Conservation (phyloP, 2,888 invertebrate species). For the Drymonia ruficornis region DNA sequence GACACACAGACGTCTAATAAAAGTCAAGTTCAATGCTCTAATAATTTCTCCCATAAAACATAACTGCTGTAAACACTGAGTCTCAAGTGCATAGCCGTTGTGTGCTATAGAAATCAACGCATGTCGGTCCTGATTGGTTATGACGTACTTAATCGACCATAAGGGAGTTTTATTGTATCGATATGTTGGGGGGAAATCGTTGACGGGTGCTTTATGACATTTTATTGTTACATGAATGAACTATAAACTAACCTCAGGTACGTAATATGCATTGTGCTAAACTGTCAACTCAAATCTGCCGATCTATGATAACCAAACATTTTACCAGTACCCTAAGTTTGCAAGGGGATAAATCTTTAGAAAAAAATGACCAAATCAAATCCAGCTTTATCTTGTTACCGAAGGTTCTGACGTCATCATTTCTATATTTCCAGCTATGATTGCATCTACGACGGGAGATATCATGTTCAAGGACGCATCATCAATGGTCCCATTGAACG, state of each 20-base stretch:
- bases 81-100: constrained; percentile 21
- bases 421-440: not conserved
- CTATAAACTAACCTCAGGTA: too few relatives aligned
- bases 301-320: too few relatives aligned
- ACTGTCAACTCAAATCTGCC: too few relatives aligned
- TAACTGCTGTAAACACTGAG: constrained; percentile 28
- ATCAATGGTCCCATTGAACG: not conserved
- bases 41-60: constrained; percentile 28
- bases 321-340: too few relatives aligned
- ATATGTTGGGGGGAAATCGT: constrained; percentile 23
- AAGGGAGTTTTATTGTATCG: constrained; percentile 39
- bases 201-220: not conserved
- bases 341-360: too few relatives aligned
- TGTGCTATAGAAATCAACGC: constrained; percentile 8
- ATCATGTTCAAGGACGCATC: not conserved
- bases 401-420: not conserved
- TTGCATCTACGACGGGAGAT: not conserved
- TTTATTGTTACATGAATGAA: too few relatives aligned
- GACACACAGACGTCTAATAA: constrained; percentile 25
- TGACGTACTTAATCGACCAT: constrained; percentile 42
- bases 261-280: too few relatives aligned
- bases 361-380: too few relatives aligned
- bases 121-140: constrained; percentile 28
- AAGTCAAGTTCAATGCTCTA: constrained; percentile 44
- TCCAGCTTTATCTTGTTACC: not conserved